Percentiles rank a stretch among this genome's conserved stretches.
Evolutionary conservation across 2,797 vertebrate species (phyloP).

Genomic region (Sternotherus odoratus): DNA sequence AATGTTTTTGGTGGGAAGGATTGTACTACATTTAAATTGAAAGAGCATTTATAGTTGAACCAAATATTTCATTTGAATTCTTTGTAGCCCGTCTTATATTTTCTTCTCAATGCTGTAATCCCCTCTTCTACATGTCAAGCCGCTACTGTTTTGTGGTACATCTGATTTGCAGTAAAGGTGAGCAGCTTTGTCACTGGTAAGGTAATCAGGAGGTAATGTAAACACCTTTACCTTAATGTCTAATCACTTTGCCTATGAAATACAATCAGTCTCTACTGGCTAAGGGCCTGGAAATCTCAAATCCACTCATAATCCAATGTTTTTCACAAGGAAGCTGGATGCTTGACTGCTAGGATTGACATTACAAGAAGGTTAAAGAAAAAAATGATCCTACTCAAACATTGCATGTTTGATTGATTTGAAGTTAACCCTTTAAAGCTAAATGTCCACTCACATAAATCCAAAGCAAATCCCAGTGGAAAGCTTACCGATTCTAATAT

Average conservation of each 20-base stretch:
- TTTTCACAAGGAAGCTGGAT: background rate
- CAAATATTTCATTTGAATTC: background rate
- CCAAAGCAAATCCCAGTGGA: background rate
- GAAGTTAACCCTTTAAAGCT: background rate
- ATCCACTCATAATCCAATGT: background rate
- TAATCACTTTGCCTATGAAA: constrained; percentile 17
- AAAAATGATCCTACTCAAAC: background rate
- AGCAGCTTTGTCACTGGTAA: background rate
- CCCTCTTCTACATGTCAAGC: background rate
- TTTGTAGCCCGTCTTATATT: background rate
- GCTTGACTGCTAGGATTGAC: background rate
- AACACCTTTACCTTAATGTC: constrained; percentile 1
- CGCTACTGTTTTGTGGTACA: background rate
- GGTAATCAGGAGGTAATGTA: background rate
- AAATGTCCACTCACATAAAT: background rate
- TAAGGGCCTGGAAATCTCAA: background rate
- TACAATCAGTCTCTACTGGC: background rate
- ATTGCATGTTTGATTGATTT: background rate
- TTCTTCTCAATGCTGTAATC: background rate
- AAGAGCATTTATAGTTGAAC: background rate
- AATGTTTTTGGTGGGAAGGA: background rate
- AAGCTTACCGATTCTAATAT: background rate
- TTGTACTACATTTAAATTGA: background rate
- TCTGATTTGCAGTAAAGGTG: constrained; percentile 11
- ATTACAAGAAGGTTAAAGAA: background rate